Conservation (phyloP, 2,888 invertebrate species). For the Muscina levida region DNA sequence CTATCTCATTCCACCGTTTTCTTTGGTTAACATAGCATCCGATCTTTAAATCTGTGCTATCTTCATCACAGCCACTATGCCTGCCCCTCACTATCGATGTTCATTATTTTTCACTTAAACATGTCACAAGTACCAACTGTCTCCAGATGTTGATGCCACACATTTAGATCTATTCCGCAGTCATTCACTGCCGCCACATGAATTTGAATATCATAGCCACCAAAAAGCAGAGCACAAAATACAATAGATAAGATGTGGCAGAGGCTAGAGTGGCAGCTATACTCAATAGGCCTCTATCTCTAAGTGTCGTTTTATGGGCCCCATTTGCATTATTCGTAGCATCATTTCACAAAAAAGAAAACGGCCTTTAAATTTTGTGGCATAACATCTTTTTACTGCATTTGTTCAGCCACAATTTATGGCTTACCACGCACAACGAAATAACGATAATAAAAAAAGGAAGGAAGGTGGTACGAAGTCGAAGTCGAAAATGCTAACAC, state of each 20-base stretch:
- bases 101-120: too few relatives aligned
- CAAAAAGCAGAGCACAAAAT: background rate
- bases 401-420: background rate
- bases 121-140: too few relatives aligned
- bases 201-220: too few relatives aligned
- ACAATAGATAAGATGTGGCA: background rate
- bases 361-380: background rate
- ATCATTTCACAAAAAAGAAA: background rate
- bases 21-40: too few relatives aligned
- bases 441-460: background rate
- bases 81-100: too few relatives aligned
- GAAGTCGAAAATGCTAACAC: conserved; percentile 17
- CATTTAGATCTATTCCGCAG: too few relatives aligned
- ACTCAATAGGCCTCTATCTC: background rate
- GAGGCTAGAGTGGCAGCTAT: background rate
- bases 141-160: too few relatives aligned
- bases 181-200: too few relatives aligned
- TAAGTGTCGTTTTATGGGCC: background rate
- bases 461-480: background rate
- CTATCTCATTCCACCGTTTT: too few relatives aligned
- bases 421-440: conserved; percentile 10
- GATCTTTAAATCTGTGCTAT: too few relatives aligned
- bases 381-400: background rate
- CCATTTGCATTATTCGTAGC: background rate
- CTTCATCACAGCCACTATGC: too few relatives aligned